Evolutionary conservation across 2,797 vertebrate species (phyloP).

Genomic region (Molossus molossus): DNA sequence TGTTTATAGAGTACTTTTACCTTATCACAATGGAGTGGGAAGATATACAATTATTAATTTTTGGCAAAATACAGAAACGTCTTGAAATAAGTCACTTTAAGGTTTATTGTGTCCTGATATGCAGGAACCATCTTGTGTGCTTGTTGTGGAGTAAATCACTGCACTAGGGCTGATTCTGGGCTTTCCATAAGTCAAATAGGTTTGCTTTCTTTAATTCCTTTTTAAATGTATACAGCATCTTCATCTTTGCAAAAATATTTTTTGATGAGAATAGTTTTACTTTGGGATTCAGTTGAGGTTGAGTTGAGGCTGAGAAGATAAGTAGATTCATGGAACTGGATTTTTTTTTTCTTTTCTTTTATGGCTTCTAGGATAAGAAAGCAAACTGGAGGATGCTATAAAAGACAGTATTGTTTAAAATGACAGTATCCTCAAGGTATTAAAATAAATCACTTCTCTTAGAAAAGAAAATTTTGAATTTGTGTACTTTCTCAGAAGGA

Average conservation of each 20-base stretch:
- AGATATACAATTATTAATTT: not conserved
- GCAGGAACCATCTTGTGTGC: not conserved
- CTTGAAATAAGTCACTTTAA: not conserved
- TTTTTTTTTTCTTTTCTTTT: not conserved
- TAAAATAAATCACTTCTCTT: constrained; percentile 13
- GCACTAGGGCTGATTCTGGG: not conserved
- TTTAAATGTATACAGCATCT: not conserved
- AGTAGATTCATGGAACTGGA: not conserved
- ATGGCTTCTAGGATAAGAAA: not conserved
- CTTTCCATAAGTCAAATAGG: not conserved
- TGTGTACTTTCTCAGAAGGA: not conserved
- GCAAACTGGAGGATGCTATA: not conserved
- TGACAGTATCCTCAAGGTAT: not conserved
- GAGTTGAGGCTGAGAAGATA: not conserved
- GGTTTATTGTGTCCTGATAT: not conserved
- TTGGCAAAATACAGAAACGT: not conserved
- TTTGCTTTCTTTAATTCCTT: not conserved
- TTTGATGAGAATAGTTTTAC: constrained; percentile 37
- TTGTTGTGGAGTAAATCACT: not conserved
- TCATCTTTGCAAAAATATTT: not conserved
- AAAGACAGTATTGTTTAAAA: not conserved
- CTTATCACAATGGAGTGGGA: not conserved
- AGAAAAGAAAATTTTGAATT: not conserved
- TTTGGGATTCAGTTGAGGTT: not conserved
- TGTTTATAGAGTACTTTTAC: not conserved